Conservation (phyloP, 2,113 vertebrate genomes). For the Cnemophilus loriae region DNA sequence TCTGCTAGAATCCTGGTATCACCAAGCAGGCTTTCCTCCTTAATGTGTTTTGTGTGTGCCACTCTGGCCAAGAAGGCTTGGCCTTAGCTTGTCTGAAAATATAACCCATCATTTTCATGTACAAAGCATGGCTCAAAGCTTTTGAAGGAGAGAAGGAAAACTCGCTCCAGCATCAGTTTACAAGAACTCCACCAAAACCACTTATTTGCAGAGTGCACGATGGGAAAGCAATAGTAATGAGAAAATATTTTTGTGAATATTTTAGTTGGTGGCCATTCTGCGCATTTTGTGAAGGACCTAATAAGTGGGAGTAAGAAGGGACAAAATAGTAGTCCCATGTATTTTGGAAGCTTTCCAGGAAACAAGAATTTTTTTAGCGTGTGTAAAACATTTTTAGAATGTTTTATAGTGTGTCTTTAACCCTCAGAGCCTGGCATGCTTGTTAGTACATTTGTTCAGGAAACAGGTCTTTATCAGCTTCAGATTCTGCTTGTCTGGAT, state of each 20-base stretch:
- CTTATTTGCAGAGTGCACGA: neutral
- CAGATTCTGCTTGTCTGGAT: neutral
- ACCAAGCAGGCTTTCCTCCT: neutral
- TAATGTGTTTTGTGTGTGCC: neutral
- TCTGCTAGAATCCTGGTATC: neutral
- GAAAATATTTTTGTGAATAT: neutral
- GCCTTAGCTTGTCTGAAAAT: neutral
- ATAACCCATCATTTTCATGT: neutral
- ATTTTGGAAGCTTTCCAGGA: neutral
- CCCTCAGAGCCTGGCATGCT: neutral
- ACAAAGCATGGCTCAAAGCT: neutral
- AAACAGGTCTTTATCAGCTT: slow-evolving; percentile 9
- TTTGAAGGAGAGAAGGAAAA: neutral
- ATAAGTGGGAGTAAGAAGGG: neutral
- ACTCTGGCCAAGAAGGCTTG: neutral
- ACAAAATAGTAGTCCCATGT: neutral
- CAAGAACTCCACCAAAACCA: neutral
- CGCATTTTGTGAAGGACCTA: neutral
- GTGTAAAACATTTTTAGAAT: too few relatives aligned
- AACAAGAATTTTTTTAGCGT: too few relatives aligned
- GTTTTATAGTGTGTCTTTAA: slow-evolving; percentile 6
- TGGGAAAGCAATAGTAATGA: neutral
- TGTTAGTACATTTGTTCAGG: neutral
- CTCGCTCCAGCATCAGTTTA: neutral
- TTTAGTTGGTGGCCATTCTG: neutral